These are phyloP conservation scores for Neodiprion fabricii DNA, from an alignment of 1,140 invertebrate species.

Conservation along the genomic window DNA sequence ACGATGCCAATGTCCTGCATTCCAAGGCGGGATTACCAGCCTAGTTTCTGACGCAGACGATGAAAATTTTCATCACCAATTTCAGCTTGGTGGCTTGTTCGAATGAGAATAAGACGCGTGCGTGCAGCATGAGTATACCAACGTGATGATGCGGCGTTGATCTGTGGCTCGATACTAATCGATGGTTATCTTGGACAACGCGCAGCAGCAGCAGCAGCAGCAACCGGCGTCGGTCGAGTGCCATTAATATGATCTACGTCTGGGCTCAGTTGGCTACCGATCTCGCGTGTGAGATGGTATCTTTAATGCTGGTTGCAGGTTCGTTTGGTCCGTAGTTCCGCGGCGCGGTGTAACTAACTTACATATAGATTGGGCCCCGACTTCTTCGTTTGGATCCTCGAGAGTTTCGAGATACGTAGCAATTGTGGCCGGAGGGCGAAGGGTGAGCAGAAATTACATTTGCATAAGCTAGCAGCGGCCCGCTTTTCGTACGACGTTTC, in stretches of 20 bases:
- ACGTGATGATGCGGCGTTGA: slow-evolving; percentile 11
- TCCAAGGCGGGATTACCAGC: no score
- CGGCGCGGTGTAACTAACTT: slow-evolving; percentile 36
- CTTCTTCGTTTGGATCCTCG: slow-evolving; percentile 34
- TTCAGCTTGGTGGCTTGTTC: slow-evolving; percentile 13
- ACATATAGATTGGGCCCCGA: slow-evolving; percentile 48
- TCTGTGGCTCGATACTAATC: slow-evolving; percentile 39
- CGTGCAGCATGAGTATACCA: slow-evolving; percentile 9
- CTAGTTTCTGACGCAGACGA: no score
- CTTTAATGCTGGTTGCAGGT: not conserved
- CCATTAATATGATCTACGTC: slow-evolving; percentile 52
- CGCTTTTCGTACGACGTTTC: slow-evolving; percentile 23
- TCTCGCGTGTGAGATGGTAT: slow-evolving; percentile 31
- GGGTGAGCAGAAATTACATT: slow-evolving; percentile 41
- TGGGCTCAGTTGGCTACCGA: slow-evolving; percentile 46
- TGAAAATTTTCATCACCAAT: no score
- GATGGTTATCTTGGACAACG: slow-evolving; percentile 32
- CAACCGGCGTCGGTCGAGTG: slow-evolving; percentile 29
- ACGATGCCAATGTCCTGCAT: no score
- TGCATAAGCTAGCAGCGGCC: slow-evolving; percentile 39
- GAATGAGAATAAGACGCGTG: slow-evolving; percentile 12
- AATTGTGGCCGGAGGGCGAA: slow-evolving; percentile 31
- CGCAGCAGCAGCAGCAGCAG: not conserved
- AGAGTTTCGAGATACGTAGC: slow-evolving; percentile 37
- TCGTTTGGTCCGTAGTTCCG: not conserved